A percentile compares a stretch with the other conserved stretches of the same genome.
These are phyloP conservation scores for Tanytarsus gracilentus DNA, from an alignment of 2,888 invertebrate genomes.

Conservation along the genomic window DNA sequence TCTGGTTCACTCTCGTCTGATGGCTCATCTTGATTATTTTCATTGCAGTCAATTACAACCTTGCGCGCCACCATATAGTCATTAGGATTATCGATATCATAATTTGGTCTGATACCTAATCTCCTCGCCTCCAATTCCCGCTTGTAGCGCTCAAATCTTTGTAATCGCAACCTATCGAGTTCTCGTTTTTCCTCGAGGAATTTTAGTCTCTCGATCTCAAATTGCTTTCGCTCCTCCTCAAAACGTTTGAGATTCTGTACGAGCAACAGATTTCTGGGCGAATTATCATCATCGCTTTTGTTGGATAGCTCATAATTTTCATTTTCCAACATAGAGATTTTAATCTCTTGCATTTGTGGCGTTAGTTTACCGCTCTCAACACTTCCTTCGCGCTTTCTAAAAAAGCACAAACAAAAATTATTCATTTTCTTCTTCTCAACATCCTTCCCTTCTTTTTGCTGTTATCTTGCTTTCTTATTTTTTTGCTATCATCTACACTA, in stretches of 20 bases:
- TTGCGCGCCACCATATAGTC: constrained; percentile 20
- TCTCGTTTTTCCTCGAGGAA: constrained; percentile 50
- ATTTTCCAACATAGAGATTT: constrained; percentile 10
- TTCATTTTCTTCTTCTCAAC: no score
- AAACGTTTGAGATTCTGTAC: constrained; percentile 40
- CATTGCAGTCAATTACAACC: constrained; percentile 19
- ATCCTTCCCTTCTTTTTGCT: no score
- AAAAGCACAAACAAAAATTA: no score
- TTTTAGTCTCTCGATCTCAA: constrained; percentile 43
- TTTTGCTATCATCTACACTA: no score
- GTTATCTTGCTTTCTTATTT: no score
- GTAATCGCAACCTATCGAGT: constrained; percentile 37
- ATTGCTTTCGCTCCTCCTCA: constrained; percentile 41
- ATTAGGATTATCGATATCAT: constrained; percentile 22
- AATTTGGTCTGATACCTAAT: constrained; percentile 30
- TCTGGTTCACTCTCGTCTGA: constrained; percentile 37
- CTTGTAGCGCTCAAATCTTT: constrained; percentile 35
- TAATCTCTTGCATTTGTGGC: constrained; percentile 24
- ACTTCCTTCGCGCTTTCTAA: constrained; percentile 35
- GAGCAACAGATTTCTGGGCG: constrained; percentile 31
- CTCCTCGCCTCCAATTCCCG: constrained; percentile 38
- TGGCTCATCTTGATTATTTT: constrained; percentile 38
- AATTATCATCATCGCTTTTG: constrained; percentile 15
- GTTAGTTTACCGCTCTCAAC: constrained; percentile 37
- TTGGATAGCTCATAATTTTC: constrained; percentile 18